Evolutionary conservation across 1,140 invertebrate species (phyloP).

Genomic region (Hycleus cichorii): DNA sequence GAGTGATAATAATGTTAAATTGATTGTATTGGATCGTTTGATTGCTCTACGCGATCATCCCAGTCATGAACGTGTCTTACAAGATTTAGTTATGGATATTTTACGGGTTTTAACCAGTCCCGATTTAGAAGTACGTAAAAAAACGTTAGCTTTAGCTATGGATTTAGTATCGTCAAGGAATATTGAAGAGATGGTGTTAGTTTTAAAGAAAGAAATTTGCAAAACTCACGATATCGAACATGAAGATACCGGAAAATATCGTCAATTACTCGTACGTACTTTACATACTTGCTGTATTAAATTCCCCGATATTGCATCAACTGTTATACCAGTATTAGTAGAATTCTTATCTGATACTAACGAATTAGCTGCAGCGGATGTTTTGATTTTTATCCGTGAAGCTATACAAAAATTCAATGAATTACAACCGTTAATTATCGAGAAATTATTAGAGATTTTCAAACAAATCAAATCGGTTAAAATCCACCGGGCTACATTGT

Average conservation of each 20-base stretch:
- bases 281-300: slow-evolving; percentile 93
- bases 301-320: slow-evolving; percentile 93
- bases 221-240: slow-evolving; percentile 88
- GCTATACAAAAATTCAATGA: slow-evolving; percentile 88
- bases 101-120: slow-evolving; percentile 86
- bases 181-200: slow-evolving; percentile 92
- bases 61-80: slow-evolving; percentile 85
- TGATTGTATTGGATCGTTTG: slow-evolving; percentile 94
- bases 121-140: slow-evolving; percentile 85
- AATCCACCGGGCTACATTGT: slow-evolving; percentile 91
- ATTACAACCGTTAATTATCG: slow-evolving; percentile 71
- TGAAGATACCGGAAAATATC: slow-evolving; percentile 92
- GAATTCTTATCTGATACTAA: slow-evolving; percentile 94
- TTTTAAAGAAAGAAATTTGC: slow-evolving; percentile 91
- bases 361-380: slow-evolving; percentile 89
- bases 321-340: slow-evolving; percentile 90
- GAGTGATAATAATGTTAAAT: slow-evolving; percentile 99
- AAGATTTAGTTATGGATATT: slow-evolving; percentile 98
- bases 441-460: slow-evolving; percentile 75
- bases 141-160: slow-evolving; percentile 80
- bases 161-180: slow-evolving; percentile 90
- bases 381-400: slow-evolving; percentile 90
- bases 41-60: slow-evolving; percentile 82
- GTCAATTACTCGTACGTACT: slow-evolving; percentile 91
- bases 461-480: slow-evolving; percentile 73